A percentile compares a stretch with the other conserved stretches of the same genome.
phyloP scores from a whole-genome alignment of 2,113 vertebrate genomes.

The Oncorhynchus mykiss region DNA sequence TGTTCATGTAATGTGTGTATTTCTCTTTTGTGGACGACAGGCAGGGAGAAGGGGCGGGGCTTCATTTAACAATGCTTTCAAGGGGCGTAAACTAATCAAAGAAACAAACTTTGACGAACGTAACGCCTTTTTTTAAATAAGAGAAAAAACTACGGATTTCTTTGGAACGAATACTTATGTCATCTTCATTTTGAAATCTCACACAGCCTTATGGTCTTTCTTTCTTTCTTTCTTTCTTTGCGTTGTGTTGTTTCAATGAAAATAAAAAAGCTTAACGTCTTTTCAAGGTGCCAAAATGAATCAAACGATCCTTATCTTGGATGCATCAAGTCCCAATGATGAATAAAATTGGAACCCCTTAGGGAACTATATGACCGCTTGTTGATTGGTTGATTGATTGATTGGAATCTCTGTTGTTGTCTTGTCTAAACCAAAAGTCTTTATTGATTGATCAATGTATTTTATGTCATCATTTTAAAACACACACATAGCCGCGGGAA shows the following conservation, averaged over 20 bases:
- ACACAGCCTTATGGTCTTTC: constrained; percentile 63
- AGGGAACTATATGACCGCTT: constrained; percentile 53
- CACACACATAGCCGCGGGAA: too few relatives aligned
- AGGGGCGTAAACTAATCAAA: constrained; percentile 33
- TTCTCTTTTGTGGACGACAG: constrained; percentile 39
- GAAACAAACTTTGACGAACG: constrained; percentile 48
- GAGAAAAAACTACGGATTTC: constrained; percentile 35
- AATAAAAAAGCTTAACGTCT: constrained; percentile 61
- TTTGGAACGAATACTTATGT: constrained; percentile 31
- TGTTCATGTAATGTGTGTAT: constrained; percentile 69
- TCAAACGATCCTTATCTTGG: constrained; percentile 73
- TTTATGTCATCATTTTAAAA: too few relatives aligned
- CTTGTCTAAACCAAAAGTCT: not conserved
- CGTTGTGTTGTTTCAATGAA: constrained; percentile 70
- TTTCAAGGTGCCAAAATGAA: constrained; percentile 72
- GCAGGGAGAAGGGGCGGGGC: constrained; percentile 41
- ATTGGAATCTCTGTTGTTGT: not conserved
- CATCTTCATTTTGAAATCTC: constrained; percentile 46
- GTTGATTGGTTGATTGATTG: constrained; percentile 7
- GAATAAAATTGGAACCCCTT: constrained; percentile 68
- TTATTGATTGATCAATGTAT: too few relatives aligned
- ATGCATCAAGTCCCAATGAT: constrained; percentile 72
- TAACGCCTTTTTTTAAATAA: constrained; percentile 41
- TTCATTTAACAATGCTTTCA: constrained; percentile 44
- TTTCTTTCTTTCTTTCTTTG: constrained; percentile 52